phyloP scores from a whole-genome alignment of 1,140 invertebrate species.

The Venustaconcha ellipsiformis region DNA sequence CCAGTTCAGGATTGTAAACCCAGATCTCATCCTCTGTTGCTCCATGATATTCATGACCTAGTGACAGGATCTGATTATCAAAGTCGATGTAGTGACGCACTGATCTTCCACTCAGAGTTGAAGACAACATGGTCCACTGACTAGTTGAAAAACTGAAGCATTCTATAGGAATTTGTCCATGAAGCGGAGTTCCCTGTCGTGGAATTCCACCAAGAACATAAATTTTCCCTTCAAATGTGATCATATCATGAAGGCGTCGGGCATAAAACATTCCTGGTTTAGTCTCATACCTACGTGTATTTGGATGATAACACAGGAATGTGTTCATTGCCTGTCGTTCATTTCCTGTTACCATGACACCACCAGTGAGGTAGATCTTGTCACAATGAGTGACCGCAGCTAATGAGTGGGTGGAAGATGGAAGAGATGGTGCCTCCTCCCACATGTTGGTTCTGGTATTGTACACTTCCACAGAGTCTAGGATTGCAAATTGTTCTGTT shows the following conservation, averaged over 20 bases:
- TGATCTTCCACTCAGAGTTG: constrained; percentile 64
- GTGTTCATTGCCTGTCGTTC: constrained; percentile 59
- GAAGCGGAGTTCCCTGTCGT: constrained; percentile 53
- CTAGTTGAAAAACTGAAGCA: constrained; percentile 55
- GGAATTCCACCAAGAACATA: constrained; percentile 66
- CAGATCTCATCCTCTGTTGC: constrained; percentile 68
- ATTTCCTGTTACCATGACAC: constrained; percentile 53
- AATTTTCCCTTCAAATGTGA: constrained; percentile 50
- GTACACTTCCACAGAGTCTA: constrained; percentile 85
- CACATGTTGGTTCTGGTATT: constrained; percentile 84
- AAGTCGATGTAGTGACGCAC: constrained; percentile 64
- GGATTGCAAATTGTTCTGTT: constrained; percentile 90
- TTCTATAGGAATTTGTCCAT: constrained; percentile 66
- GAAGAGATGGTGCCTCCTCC: constrained; percentile 81
- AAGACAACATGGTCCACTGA: constrained; percentile 65
- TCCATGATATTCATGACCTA: constrained; percentile 64
- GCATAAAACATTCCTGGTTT: constrained; percentile 65
- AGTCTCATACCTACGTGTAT: constrained; percentile 51
- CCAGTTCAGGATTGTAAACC: constrained; percentile 55
- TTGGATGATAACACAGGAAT: constrained; percentile 57
- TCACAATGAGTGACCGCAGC: constrained; percentile 48
- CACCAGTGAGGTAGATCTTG: constrained; percentile 65
- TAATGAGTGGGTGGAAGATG: constrained; percentile 68
- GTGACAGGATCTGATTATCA: constrained; percentile 59
- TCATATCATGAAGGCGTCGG: constrained; percentile 65